Evolutionary conservation across 92 coral and sea anemone species (phyloP).

Genomic region (Parazoanthus atlanticus): DNA sequence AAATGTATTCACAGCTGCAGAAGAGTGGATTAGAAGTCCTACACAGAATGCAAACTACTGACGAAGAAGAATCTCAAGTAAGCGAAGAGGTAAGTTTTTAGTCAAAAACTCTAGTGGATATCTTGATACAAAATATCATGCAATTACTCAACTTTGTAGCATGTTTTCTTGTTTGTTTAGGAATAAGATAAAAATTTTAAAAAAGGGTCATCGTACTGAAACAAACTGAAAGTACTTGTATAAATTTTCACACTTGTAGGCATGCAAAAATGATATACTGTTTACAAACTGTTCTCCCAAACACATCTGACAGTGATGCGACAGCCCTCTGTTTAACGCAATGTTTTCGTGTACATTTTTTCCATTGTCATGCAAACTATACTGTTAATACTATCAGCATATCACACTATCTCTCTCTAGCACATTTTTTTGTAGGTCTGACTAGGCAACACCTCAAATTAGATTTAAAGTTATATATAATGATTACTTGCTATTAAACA

Average conservation of each 20-base stretch:
- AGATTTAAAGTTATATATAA: too few species aligned
- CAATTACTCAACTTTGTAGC: too few species aligned
- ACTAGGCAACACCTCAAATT: not conserved
- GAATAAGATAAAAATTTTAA: too few species aligned
- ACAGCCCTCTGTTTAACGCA: too few species aligned
- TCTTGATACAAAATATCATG: too few species aligned
- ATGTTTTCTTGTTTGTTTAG: not conserved
- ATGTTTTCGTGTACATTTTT: too few species aligned
- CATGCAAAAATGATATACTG: not conserved
- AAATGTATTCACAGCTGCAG: not conserved
- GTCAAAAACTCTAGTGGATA: not conserved
- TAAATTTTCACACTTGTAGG: too few species aligned
- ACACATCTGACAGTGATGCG: too few species aligned
- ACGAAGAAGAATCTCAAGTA: not conserved
- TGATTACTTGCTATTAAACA: not conserved
- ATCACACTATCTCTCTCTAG: not conserved
- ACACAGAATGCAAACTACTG: not conserved
- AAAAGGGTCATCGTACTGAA: not conserved
- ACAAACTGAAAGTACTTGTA: too few species aligned
- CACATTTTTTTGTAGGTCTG: not conserved
- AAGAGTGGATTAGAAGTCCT: not conserved
- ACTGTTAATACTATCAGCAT: not conserved
- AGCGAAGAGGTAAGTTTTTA: not conserved
- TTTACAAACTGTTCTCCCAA: not conserved
- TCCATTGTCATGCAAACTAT: not conserved